Conservation (phyloP, 92 coral and sea anemone species). For the Paragorgia papillata region DNA sequence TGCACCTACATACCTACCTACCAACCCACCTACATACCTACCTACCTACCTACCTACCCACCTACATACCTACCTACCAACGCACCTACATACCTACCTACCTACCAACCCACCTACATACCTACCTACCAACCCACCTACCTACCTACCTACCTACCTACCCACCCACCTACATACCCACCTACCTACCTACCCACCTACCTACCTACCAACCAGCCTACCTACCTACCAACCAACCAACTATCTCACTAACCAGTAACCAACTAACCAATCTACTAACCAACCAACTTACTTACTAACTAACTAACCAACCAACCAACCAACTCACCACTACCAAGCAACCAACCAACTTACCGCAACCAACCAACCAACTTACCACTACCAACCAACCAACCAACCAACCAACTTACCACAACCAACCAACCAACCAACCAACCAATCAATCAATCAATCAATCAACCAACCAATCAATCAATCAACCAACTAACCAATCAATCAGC, state of each 20-base stretch:
- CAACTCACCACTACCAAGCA: neutral
- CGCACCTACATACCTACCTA: neutral
- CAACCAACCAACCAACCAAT: neutral
- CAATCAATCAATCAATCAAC: neutral
- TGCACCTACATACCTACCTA: neutral
- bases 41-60: no score
- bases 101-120: neutral
- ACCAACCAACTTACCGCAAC: no score
- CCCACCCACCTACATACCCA: neutral
- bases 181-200: no score
- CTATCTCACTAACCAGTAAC: neutral
- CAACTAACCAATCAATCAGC: neutral
- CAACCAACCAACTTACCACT: no score
- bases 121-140: neutral
- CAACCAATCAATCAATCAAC: neutral
- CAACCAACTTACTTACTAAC: neutral
- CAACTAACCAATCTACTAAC: neutral
- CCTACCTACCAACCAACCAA: no score
- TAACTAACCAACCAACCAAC: neutral
- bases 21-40: neutral
- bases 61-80: neutral
- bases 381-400: neutral
- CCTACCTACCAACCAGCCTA: no score
- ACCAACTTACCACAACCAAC: neutral
- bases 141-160: neutral